A percentile compares a stretch with the other conserved stretches of the same genome.
Evolutionary conservation across 2,797 vertebrate genomes (phyloP).

Genomic region (Artibeus jamaicensis): DNA sequence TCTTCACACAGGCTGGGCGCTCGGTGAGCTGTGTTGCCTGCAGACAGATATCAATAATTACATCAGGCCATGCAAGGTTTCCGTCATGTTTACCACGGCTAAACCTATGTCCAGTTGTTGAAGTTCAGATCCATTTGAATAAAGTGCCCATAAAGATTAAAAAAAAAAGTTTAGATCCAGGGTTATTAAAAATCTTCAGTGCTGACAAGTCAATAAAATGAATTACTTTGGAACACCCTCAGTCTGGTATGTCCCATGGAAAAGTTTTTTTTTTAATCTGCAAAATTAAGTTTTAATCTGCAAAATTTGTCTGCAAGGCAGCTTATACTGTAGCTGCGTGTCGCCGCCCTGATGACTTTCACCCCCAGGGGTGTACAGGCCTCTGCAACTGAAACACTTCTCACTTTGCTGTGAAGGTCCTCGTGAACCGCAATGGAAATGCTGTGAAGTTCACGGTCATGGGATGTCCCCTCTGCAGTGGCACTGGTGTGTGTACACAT

Average conservation of each 20-base stretch:
- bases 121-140: not conserved
- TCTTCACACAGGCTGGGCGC: constrained; percentile 95
- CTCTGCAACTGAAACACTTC: not conserved
- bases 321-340: not conserved
- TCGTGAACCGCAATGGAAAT: not conserved
- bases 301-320: not conserved
- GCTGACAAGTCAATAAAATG: not conserved
- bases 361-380: not conserved
- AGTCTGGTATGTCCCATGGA: not conserved
- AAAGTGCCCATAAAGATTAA: no score
- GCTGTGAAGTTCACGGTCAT: not conserved
- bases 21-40: constrained; percentile 94
- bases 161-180: not conserved
- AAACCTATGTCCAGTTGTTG: not conserved
- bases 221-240: not conserved
- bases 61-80: not conserved
- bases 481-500: not conserved
- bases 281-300: no score
- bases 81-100: not conserved
- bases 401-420: not conserved
- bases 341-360: no score
- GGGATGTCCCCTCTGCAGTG: not conserved
- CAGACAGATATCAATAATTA: not conserved
- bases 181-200: not conserved
- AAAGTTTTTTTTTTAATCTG: not conserved